Base-by-base conservation (phyloP, 1,140 invertebrate species). In the Hyphantria cunea region DNA sequence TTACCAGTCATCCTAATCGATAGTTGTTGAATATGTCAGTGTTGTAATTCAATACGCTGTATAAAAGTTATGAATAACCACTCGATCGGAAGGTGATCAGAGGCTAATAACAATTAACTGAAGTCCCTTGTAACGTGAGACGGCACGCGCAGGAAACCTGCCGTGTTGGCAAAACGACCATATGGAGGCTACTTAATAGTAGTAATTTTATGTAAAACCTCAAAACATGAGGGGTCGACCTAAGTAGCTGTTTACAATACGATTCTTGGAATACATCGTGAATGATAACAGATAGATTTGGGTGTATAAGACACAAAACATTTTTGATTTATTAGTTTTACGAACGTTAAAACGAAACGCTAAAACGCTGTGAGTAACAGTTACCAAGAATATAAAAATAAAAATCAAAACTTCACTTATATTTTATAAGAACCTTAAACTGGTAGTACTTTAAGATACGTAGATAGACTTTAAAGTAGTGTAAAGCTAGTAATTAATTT, bases 31-130 rank as follows among this genome's bases (percentile, higher is more conserved):
- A n/a, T n/a, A n/a, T 44, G n/a, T 44, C 15, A 47, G 14, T 15
- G n/a, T 17, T 25, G 78, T 66, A 78, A 84, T 66, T 66, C 51
- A 66, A 86, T 64, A 64, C 75, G 32, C 60, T 76, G 82, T 80
- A 73, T 78, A 85, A 80, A 78, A 66, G 63, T 80, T 47, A 61
- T 78, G 51, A 51, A 56, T 45, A 53, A 45, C 42, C 61, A 74
- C 64, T 65, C 60, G 68, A 68, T 76, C 48, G 65, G 59, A 66
- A 68, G 34, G 49, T 52, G 42, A 59, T 49, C 45, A 49, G 76
- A 78, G 76, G 80, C 73, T 80, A 81, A 81, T 86, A 84, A 80
- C 80, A 88, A 89, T 89, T 86, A 89, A 89, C 68, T 86, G 82
- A 86, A 87, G 82, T 75, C 80, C 80, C 73, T 62, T 52, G 74